A percentile compares a stretch with the other conserved stretches of the same genome.
Evolutionary conservation across 2,888 invertebrate species (phyloP).

Genomic region (Pecten maximus): DNA sequence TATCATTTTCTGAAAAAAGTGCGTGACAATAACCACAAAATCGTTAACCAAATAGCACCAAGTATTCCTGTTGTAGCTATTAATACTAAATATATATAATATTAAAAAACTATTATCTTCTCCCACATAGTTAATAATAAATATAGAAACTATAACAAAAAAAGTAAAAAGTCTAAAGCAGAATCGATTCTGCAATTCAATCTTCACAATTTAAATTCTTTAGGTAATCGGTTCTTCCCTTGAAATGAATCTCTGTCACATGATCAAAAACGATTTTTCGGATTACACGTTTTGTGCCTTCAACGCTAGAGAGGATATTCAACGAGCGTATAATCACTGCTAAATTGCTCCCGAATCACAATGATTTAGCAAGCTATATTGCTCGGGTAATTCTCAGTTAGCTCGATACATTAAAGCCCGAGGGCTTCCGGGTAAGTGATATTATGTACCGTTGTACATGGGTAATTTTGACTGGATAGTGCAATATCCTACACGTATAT

Average conservation of each 20-base stretch:
- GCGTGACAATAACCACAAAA: too few relatives aligned
- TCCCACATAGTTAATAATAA: background rate
- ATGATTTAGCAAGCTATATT: constrained; percentile 1
- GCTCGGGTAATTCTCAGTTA: background rate
- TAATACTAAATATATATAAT: too few relatives aligned
- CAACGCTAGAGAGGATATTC: constrained; percentile 13
- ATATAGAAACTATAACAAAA: background rate
- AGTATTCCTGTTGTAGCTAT: too few relatives aligned
- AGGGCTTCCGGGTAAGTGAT: constrained; percentile 17
- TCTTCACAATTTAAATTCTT: background rate
- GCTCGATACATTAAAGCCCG: background rate
- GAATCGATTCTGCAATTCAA: background rate
- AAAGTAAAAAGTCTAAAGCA: background rate
- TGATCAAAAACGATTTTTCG: background rate
- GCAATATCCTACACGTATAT: background rate
- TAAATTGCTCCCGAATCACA: background rate
- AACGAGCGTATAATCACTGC: constrained; percentile 13
- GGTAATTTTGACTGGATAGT: background rate
- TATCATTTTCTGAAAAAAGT: too few relatives aligned
- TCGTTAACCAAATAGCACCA: too few relatives aligned
- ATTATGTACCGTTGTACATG: background rate
- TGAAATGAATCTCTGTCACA: background rate
- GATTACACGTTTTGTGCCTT: constrained; percentile 20
- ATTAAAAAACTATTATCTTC: background rate
- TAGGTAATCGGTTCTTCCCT: background rate